Percentiles rank a stretch among this genome's conserved stretches.
These are phyloP conservation scores for Dynastes grantii DNA, from an alignment of 2,888 invertebrate genomes.

Conservation along the genomic window DNA sequence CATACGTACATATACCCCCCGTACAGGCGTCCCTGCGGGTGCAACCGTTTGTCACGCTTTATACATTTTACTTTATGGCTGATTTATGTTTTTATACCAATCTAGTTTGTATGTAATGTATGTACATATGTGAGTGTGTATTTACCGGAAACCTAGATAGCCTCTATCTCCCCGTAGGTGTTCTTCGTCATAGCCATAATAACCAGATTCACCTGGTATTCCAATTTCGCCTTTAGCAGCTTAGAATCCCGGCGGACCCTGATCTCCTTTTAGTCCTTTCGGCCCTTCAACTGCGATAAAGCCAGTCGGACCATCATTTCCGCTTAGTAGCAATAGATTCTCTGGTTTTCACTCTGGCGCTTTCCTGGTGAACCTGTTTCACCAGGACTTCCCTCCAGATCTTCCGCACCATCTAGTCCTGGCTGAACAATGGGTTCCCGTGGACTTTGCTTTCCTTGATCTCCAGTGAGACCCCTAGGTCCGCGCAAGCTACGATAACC, in stretches of 20 bases:
- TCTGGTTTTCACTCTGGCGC: neutral
- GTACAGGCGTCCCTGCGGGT: no score
- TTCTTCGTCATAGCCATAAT: conserved; percentile 66
- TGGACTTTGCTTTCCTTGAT: conserved; percentile 71
- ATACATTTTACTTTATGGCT: no score
- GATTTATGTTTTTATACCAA: neutral
- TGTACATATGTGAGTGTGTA: conserved; percentile 32
- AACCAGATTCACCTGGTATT: conserved; percentile 68
- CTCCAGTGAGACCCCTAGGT: conserved; percentile 75
- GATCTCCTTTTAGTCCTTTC: conserved; percentile 67
- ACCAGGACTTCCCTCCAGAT: conserved; percentile 68
- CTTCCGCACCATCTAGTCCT: conserved; percentile 61
- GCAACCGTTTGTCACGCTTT: no score
- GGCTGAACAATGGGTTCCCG: conserved; percentile 63
- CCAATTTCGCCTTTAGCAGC: conserved; percentile 66
- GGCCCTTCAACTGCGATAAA: conserved; percentile 63
- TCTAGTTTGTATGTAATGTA: neutral
- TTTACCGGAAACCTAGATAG: conserved; percentile 67
- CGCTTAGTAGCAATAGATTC: neutral
- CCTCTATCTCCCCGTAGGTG: conserved; percentile 72
- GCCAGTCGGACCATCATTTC: conserved; percentile 60
- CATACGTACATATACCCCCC: no score
- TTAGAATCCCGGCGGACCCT: conserved; percentile 63
- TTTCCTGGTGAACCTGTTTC: conserved; percentile 56
- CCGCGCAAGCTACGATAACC: conserved; percentile 73